phyloP scores from a whole-genome alignment of 2,113 vertebrate species.

The Choloepus hoffmanni region DNA sequence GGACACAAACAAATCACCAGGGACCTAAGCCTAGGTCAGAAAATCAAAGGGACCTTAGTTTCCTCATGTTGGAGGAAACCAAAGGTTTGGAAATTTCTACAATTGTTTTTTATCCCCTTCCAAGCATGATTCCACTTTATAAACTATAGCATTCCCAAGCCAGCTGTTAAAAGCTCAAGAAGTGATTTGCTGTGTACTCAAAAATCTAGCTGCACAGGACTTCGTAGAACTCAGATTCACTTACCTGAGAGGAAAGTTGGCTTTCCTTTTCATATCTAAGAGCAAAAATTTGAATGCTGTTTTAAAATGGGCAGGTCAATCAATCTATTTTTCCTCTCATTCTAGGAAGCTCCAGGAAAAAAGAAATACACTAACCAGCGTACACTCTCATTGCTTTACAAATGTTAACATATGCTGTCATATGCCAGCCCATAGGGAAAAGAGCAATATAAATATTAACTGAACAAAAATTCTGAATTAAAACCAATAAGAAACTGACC shows the following conservation, averaged over 20 bases:
- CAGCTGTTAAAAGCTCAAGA: not conserved
- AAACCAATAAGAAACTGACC: not conserved
- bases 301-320: conserved; percentile 57
- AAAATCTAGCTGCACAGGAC: not conserved
- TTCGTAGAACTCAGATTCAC: not conserved
- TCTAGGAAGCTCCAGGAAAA: not conserved
- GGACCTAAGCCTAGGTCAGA: not conserved
- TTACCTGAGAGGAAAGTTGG: not conserved
- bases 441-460: conserved; percentile 49
- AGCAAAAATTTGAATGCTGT: conserved; percentile 20
- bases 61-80: not conserved
- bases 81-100: conserved; percentile 1
- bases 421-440: conserved; percentile 47
- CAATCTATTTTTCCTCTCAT: conserved; percentile 38
- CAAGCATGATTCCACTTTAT: not conserved
- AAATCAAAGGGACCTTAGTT: conserved; percentile 2
- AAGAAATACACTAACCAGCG: conserved; percentile 19
- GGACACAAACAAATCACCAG: conserved; percentile 21
- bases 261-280: conserved; percentile 28
- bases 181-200: not conserved
- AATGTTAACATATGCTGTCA: conserved; percentile 36
- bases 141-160: not conserved
- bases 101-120: not conserved
- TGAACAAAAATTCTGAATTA: conserved; percentile 4
- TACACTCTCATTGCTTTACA: conserved; percentile 42